These are phyloP conservation scores for Odocoileus hemionus DNA, from an alignment of 2,113 vertebrate genomes.

Conservation along the genomic window DNA sequence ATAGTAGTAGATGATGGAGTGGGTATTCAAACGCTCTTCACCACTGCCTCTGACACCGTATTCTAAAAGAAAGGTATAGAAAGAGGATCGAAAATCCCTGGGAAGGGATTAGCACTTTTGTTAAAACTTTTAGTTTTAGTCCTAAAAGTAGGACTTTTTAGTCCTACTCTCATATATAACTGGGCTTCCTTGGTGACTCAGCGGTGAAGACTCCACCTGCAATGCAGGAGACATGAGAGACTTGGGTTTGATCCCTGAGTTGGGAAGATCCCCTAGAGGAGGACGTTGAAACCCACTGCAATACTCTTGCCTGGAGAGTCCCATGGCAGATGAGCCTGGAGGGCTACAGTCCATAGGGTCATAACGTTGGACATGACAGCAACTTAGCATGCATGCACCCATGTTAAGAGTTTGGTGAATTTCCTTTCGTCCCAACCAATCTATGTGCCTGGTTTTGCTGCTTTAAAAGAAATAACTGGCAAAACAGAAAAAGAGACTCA, in stretches of 20 bases:
- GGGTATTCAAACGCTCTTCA: not conserved
- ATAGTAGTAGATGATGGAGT: not conserved
- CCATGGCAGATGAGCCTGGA: not conserved
- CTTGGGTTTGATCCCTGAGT: rapidly evolving
- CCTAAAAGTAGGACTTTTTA: too few relatives aligned
- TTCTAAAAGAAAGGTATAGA: not conserved
- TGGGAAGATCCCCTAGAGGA: not conserved
- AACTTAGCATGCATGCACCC: not conserved
- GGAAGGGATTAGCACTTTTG: not conserved
- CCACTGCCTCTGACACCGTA: not conserved
- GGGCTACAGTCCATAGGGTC: not conserved
- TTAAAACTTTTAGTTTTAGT: too few relatives aligned
- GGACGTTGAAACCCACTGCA: not conserved
- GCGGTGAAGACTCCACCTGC: not conserved
- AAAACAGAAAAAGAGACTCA: too few relatives aligned
- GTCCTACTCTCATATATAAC: not conserved
- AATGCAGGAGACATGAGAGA: not conserved
- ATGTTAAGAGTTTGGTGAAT: not conserved
- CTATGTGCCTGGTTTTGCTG: not conserved
- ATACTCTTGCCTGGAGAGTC: not conserved
- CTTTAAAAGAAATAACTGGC: not conserved
- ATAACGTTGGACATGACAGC: not conserved
- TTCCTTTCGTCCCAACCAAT: not conserved
- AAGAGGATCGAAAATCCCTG: not conserved
- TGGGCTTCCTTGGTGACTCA: not conserved